Conservation (phyloP, 2,888 invertebrate species). For the Cosmorhoe ocellata region DNA sequence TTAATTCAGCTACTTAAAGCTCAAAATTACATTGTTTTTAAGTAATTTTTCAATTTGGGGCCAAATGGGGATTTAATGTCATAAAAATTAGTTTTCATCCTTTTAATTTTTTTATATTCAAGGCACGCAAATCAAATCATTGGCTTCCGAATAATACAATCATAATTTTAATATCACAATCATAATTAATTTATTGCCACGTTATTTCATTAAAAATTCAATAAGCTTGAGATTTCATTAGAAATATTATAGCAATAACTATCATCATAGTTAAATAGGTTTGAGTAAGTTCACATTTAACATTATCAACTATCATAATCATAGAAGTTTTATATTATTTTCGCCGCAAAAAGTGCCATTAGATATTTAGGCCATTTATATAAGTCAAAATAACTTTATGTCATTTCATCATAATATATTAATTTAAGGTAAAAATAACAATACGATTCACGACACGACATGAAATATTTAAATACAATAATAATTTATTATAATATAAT, state of each 20-base stretch:
- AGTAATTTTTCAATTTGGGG: conserved; percentile 25
- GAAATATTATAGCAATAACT: conserved; percentile 4
- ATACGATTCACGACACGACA: conserved; percentile 17
- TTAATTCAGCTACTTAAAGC: conserved; percentile 35
- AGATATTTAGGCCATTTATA: conserved; percentile 22
- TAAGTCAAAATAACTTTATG: conserved; percentile 12
- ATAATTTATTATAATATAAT: conserved; percentile 10
- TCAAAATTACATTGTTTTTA: conserved; percentile 35
- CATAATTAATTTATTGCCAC: conserved; percentile 19
- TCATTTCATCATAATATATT: conserved; percentile 1
- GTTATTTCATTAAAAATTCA: conserved; percentile 5
- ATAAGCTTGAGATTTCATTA: background rate
- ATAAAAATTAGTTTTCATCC: conserved; percentile 9
- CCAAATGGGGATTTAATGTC: conserved; percentile 15
- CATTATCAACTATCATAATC: conserved; percentile 9
- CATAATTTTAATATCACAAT: conserved; percentile 17
- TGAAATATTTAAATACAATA: conserved; percentile 19
- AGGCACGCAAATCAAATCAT: conserved; percentile 27
- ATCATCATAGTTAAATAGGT: background rate
- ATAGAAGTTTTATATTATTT: conserved; percentile 2
- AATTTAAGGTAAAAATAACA: background rate
- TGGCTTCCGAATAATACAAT: conserved; percentile 7
- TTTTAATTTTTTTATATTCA: conserved; percentile 11
- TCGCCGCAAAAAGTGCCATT: conserved; percentile 9
- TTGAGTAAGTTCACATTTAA: conserved; percentile 12